Percentiles rank a stretch among this genome's conserved stretches.
These are phyloP conservation scores for Pachyseris speciosa DNA, from an alignment of 64 coral and sea anemone species.

Conservation along the genomic window DNA sequence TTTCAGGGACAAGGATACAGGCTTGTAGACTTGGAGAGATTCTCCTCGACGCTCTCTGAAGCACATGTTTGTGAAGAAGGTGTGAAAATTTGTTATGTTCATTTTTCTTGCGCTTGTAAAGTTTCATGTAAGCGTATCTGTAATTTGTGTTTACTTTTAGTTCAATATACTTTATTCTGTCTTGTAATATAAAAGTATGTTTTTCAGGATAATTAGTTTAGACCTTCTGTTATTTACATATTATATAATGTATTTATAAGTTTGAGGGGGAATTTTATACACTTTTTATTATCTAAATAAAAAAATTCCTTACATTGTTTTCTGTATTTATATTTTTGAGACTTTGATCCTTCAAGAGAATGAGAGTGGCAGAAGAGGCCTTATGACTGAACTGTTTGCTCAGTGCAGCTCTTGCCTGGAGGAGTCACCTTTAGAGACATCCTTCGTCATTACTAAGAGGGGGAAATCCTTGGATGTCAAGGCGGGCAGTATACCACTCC, in stretches of 20 bases:
- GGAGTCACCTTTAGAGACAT: neutral
- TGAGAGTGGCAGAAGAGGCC: slow-evolving; percentile 13
- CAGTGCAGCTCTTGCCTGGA: slow-evolving; percentile 14
- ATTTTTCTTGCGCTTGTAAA: no score
- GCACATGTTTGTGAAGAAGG: slow-evolving; percentile 41
- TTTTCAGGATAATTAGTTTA: no score
- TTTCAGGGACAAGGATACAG: slow-evolving; percentile 35
- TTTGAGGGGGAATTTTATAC: neutral
- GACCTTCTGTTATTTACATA: no score
- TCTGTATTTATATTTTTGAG: neutral
- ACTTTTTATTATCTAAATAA: neutral
- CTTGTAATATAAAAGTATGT: no score
- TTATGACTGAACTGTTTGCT: slow-evolving; percentile 25
- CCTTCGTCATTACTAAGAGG: neutral
- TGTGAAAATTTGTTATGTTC: slow-evolving; percentile 43
- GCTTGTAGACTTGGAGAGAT: slow-evolving; percentile 13
- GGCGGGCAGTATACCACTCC: neutral
- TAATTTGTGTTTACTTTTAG: no score
- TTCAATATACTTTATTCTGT: no score
- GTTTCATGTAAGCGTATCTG: no score
- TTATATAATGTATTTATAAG: no score
- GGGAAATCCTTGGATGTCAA: neutral
- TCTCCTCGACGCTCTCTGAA: slow-evolving; percentile 18
- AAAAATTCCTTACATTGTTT: no score
- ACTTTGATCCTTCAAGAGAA: slow-evolving; percentile 14